Percentiles rank a stretch among this genome's conserved stretches.
These are phyloP conservation scores for Sardina pilchardus DNA, from an alignment of 2,113 vertebrate genomes.

Conservation along the genomic window DNA sequence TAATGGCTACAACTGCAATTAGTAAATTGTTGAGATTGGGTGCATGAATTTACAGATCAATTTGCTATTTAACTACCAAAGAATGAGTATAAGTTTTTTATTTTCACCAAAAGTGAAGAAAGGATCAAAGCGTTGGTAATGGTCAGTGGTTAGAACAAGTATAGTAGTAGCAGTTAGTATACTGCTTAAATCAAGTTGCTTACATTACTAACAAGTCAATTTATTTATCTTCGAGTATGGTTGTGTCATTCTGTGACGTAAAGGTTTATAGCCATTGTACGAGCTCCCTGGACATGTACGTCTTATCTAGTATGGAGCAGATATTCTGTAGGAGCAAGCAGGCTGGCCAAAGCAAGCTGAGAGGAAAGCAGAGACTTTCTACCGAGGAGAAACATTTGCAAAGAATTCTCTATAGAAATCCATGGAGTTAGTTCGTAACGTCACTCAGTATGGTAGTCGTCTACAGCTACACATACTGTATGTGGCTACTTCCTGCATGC, in stretches of 20 bases:
- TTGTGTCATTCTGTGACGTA: too few relatives aligned
- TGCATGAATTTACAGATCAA: background rate
- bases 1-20: too few relatives aligned
- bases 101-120: background rate
- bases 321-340: too few relatives aligned
- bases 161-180: background rate
- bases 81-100: background rate
- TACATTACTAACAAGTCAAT: background rate
- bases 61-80: background rate
- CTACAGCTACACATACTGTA: too few relatives aligned
- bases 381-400: too few relatives aligned
- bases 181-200: background rate
- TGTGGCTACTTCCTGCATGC: too few relatives aligned
- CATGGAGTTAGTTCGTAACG: too few relatives aligned
- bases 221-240: background rate
- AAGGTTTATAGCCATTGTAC: background rate
- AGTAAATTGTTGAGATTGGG: too few relatives aligned
- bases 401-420: too few relatives aligned
- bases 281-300: background rate
- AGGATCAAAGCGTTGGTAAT: background rate
- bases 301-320: too few relatives aligned
- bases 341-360: background rate
- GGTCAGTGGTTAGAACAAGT: background rate
- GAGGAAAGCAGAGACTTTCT: too few relatives aligned
- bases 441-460: too few relatives aligned